Percentiles rank a stretch among this genome's conserved stretches.
These are phyloP conservation scores for Oenanthe oenanthe DNA, from an alignment of 2,113 vertebrate genomes.

Conservation along the genomic window DNA sequence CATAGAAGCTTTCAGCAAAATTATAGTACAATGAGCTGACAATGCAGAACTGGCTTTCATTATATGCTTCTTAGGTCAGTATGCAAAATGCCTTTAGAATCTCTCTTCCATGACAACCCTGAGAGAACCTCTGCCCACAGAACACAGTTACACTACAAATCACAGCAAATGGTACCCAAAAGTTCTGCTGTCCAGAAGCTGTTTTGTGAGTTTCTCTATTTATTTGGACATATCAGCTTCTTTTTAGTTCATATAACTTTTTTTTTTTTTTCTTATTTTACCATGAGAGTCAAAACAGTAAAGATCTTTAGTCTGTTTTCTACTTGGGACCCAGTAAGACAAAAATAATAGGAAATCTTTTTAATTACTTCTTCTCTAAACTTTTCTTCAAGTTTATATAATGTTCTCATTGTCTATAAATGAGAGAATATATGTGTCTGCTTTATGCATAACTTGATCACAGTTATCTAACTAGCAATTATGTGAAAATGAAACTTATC, in stretches of 20 bases:
- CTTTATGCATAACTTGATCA: not conserved
- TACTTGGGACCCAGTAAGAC: not conserved
- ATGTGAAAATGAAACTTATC: constrained; percentile 32
- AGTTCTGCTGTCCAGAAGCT: not conserved
- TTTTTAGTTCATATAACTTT: not conserved
- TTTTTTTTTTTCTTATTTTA: not conserved
- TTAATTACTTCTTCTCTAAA: not conserved
- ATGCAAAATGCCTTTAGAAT: not conserved
- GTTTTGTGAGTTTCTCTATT: not conserved
- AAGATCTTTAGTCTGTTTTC: not conserved
- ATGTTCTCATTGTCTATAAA: not conserved
- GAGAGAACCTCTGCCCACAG: not conserved
- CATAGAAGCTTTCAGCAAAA: not conserved
- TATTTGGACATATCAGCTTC: not conserved
- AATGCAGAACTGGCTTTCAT: not conserved
- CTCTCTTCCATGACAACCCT: not conserved
- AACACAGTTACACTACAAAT: not conserved
- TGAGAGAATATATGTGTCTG: not conserved
- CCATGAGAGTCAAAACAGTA: not conserved
- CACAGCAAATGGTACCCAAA: not conserved
- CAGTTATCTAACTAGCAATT: constrained; percentile 18
- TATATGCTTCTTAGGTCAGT: not conserved
- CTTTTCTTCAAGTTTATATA: not conserved
- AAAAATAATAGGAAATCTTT: not conserved
- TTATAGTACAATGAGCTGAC: not conserved